phyloP scores from a whole-genome alignment of 1,140 invertebrate species.

The Magallana gigas region DNA sequence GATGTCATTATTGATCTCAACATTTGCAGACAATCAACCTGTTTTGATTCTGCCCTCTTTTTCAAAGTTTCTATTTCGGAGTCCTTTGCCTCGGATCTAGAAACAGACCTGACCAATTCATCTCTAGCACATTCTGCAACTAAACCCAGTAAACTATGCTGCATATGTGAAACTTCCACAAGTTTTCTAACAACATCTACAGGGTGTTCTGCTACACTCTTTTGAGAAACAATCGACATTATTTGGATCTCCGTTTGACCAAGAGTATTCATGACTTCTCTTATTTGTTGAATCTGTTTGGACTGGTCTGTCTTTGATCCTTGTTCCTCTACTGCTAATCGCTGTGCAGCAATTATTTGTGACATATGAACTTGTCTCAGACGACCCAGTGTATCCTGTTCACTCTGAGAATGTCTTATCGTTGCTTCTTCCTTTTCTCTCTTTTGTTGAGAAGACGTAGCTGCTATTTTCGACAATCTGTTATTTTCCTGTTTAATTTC shows the following conservation, averaged over 20 bases:
- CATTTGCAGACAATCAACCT: constrained; percentile 1
- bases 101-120: background rate
- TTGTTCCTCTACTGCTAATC: background rate
- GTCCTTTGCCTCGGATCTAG: background rate
- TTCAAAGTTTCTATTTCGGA: background rate
- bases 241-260: constrained; percentile 2
- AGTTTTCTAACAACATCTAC: background rate
- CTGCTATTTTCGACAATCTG: background rate
- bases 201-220: background rate
- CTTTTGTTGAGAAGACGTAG: background rate
- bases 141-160: background rate
- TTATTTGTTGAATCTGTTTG: background rate
- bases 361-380: background rate
- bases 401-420: background rate
- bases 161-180: background rate
- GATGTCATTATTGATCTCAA: background rate
- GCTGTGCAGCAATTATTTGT: background rate
- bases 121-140: background rate
- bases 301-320: background rate
- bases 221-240: background rate
- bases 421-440: background rate
- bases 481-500: background rate
- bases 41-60: background rate
- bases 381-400: background rate
- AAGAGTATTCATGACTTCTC: background rate